These are phyloP conservation scores for Drosophila arizonae DNA, from an alignment of 1,140 invertebrate species.

Conservation along the genomic window DNA sequence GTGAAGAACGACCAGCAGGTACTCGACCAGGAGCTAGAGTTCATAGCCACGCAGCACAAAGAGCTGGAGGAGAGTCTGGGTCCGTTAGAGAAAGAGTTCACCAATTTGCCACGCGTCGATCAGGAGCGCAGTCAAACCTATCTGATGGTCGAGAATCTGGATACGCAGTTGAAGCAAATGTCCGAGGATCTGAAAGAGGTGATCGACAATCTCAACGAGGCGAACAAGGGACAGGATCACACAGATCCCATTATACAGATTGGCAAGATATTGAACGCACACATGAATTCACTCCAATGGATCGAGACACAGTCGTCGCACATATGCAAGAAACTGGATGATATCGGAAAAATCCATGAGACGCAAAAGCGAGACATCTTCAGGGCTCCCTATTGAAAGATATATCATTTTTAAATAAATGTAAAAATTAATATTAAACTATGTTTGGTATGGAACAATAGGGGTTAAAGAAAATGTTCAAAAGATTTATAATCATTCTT, in stretches of 20 bases:
- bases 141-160: constrained; percentile 93
- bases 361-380: constrained; percentile 90
- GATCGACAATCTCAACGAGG: constrained; percentile 96
- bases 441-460: no score
- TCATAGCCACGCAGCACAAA: constrained; percentile 95
- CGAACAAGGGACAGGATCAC: constrained; percentile 91
- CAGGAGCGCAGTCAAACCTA: constrained; percentile 94
- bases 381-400: constrained; percentile 84
- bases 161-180: constrained; percentile 96
- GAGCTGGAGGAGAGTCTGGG: constrained; percentile 94
- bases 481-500: no score
- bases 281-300: constrained; percentile 98
- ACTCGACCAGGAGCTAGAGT: constrained; percentile 96
- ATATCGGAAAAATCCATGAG: constrained; percentile 92
- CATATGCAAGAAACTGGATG: constrained; percentile 91
- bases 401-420: not conserved
- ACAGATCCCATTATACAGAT: constrained; percentile 96
- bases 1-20: constrained; percentile 95
- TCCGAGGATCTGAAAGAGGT: constrained; percentile 97
- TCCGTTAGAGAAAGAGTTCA: constrained; percentile 92
- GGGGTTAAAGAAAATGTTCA: no score
- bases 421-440: not conserved
- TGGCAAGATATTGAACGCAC: constrained; percentile 96
- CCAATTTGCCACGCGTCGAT: constrained; percentile 89
- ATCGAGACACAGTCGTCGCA: constrained; percentile 90